phyloP scores from a whole-genome alignment of 2,888 invertebrate species.

The Metellina segmentata region DNA sequence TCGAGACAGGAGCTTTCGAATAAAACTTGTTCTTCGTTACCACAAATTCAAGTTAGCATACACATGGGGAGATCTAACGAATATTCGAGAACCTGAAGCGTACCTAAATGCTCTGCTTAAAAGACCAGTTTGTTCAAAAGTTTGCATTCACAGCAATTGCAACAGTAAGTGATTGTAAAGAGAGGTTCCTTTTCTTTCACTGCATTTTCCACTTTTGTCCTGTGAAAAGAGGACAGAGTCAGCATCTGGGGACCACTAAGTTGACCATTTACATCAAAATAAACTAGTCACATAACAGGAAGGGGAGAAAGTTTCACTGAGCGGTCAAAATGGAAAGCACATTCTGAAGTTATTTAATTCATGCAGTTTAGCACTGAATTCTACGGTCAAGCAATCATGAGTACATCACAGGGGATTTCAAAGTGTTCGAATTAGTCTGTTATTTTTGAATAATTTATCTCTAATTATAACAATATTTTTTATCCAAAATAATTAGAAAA shows the following conservation, averaged over 20 bases:
- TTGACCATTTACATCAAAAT: not conserved
- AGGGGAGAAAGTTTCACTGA: no score
- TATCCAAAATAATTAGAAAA: no score
- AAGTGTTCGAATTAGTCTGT: not conserved
- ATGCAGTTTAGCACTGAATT: not conserved
- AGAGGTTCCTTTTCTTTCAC: conserved; percentile 11
- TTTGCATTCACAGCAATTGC: conserved; percentile 30
- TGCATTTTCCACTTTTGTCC: conserved; percentile 34
- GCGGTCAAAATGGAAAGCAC: no score
- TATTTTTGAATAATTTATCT: not conserved
- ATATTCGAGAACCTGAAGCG: not conserved
- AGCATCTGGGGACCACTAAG: conserved; percentile 2
- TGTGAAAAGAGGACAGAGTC: conserved; percentile 46
- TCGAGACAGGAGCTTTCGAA: no score
- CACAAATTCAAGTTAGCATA: not conserved
- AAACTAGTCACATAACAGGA: not conserved
- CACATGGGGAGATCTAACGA: not conserved
- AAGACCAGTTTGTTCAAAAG: not conserved
- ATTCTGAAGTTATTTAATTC: no score
- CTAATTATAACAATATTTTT: no score
- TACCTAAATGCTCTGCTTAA: not conserved
- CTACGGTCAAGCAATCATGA: not conserved
- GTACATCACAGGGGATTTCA: not conserved
- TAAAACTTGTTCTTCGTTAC: no score
- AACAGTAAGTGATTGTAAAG: conserved; percentile 32